These are phyloP conservation scores for Drosophila demipolita DNA, from an alignment of 2,888 invertebrate species.

Conservation along the genomic window DNA sequence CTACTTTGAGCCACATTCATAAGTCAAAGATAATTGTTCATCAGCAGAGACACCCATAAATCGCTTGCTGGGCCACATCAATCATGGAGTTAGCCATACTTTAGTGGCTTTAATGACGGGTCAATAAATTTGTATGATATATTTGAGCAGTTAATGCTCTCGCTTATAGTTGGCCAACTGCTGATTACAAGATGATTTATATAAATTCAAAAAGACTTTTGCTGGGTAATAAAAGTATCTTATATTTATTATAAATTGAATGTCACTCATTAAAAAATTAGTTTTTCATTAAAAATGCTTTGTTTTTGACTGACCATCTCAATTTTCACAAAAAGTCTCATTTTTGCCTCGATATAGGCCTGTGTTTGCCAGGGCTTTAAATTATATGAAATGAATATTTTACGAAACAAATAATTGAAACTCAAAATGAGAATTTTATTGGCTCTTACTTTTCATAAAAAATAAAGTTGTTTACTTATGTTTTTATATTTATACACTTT, in stretches of 20 bases:
- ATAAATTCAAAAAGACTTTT: background rate
- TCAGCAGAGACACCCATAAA: conserved; percentile 6
- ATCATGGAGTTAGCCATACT: background rate
- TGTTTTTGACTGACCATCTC: background rate
- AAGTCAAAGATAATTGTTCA: conserved; percentile 7
- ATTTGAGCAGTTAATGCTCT: background rate
- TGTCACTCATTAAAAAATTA: background rate
- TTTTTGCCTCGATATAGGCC: background rate
- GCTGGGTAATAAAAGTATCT: background rate
- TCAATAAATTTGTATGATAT: background rate
- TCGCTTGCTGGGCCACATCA: conserved; percentile 2
- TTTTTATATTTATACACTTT: background rate
- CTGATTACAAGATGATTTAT: background rate
- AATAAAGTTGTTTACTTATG: background rate
- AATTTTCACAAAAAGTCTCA: background rate
- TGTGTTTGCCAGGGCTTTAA: background rate
- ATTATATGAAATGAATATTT: background rate
- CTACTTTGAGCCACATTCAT: background rate
- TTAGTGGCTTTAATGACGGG: background rate
- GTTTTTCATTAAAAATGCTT: background rate
- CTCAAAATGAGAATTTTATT: background rate
- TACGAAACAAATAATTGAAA: background rate
- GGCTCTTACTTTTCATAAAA: background rate
- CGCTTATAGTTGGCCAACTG: background rate
- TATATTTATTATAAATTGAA: background rate